Base-by-base conservation (phyloP, 1,140 invertebrate species). In the Zaprionus taronus region DNA sequence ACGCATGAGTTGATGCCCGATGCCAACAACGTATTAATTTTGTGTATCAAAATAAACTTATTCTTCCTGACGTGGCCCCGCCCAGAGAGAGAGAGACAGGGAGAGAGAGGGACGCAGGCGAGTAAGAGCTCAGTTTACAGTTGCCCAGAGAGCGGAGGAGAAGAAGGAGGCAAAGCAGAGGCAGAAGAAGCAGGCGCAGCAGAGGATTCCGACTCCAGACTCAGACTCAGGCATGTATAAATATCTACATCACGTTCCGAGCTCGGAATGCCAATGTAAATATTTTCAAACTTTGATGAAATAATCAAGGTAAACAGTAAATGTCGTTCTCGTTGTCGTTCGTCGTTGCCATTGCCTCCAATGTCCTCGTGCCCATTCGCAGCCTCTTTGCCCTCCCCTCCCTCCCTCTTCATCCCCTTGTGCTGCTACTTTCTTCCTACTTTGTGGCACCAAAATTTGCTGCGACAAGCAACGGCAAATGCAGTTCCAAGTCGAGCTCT, bases 251-350 rank as follows among this genome's bases (percentile, higher is more conserved):
- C 84, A 89, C 84, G 84, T 89, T 84, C 84, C 84, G 68, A 81
- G 85, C 85, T 84, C 81, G 84, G 84, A 89, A 89, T 89, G 84
- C 84, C 84, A 89, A 89, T 89, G 84, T 89, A 89, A 89, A 89
- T 89, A 89, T 89, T 89, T 87, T 89, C 84, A 89, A 89, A 89
- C 84, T 89, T 89, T 89, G 84, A 89, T 89, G 84, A 89, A 89
- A 89, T 89, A 89, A 89, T 89, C 84, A 89, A 87, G 84, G 84
- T 87, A 87, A 87, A 87, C 84, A 87, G 84, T 87, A 87, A 87
- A 87, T 87, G 83, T 87, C 85, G 83, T 83, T 72, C 73, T 78
- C 76, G 79, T 71, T 70, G 49, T 76, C 44, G 41, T 65, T 61
- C 15, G 62, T 72, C 63, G 70, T 79, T 51, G 22, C 24, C 44